Conservation (phyloP, 2,113 vertebrate genomes). For the Pseudolaguvia tuberculata region DNA sequence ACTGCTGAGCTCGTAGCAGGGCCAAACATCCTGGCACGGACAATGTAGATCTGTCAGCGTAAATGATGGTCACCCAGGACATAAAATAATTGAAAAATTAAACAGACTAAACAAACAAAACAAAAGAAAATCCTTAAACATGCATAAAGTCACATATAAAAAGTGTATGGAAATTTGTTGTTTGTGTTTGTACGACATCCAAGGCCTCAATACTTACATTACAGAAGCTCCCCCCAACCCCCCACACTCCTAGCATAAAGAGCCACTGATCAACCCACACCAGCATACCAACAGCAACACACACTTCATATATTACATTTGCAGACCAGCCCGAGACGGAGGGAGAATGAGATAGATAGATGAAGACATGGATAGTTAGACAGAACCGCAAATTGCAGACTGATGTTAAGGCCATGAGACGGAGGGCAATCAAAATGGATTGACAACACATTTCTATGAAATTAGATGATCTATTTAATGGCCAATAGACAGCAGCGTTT, state of each 20-base stretch:
- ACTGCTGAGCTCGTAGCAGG: constrained; percentile 1
- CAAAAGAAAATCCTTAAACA: neutral
- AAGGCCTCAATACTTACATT: constrained; percentile 13
- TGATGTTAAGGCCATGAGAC: constrained; percentile 48
- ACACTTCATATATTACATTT: constrained; percentile 64
- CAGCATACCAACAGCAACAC: constrained; percentile 56
- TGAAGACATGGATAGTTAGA: no score
- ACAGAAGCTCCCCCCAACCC: constrained; percentile 11
- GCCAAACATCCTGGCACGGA: constrained; percentile 7
- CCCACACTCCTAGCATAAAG: constrained; percentile 46
- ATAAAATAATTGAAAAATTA: neutral
- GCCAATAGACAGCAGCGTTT: neutral
- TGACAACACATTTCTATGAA: neutral
- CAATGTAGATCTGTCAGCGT: neutral
- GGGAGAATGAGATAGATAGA: constrained; percentile 29
- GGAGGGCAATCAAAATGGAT: constrained; percentile 31
- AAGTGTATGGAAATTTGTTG: constrained; percentile 19
- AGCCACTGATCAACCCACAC: constrained; percentile 54
- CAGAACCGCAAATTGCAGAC: constrained; percentile 8
- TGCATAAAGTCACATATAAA: neutral
- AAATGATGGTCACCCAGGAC: neutral
- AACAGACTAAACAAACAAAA: neutral
- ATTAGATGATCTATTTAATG: constrained; percentile 25
- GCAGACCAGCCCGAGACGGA: constrained; percentile 53
- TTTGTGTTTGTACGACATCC: constrained; percentile 12